phyloP scores from a whole-genome alignment of 2,888 invertebrate genomes.

The Watsonalla binaria region DNA sequence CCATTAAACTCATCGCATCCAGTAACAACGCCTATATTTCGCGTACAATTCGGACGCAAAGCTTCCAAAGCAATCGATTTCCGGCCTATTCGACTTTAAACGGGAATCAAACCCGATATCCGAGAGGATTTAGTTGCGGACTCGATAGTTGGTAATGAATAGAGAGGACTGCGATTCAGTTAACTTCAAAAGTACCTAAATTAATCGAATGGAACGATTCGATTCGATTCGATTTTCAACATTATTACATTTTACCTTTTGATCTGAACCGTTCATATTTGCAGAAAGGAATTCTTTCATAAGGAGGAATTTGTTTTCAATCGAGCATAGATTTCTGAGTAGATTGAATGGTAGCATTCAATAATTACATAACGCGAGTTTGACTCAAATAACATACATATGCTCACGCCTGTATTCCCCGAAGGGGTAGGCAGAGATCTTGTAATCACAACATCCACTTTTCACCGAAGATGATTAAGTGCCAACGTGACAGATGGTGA shows the following conservation, averaged over 20 bases:
- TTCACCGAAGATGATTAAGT: too few species aligned
- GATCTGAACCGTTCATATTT: background rate
- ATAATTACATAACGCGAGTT: too few species aligned
- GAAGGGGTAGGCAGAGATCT: too few species aligned
- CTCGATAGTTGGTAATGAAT: conserved; percentile 65
- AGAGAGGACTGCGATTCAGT: conserved; percentile 45
- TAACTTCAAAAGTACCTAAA: conserved; percentile 22
- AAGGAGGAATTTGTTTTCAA: background rate
- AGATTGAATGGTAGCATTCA: too few species aligned
- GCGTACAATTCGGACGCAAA: conserved; percentile 58
- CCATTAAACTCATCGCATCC: conserved; percentile 6
- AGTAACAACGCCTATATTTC: conserved; percentile 18
- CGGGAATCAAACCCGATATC: conserved; percentile 75
- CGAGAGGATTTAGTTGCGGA: conserved; percentile 70
- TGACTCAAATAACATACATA: too few species aligned
- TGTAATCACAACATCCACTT: too few species aligned
- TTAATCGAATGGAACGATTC: background rate
- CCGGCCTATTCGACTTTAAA: conserved; percentile 78
- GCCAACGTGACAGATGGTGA: too few species aligned
- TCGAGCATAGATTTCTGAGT: background rate
- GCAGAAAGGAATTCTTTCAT: background rate
- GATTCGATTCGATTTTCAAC: background rate
- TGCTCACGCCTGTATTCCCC: too few species aligned
- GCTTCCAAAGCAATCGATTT: conserved; percentile 77
- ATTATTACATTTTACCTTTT: background rate